These are phyloP conservation scores for Camelus bactrianus DNA, from an alignment of 2,113 vertebrate species.

Conservation along the genomic window DNA sequence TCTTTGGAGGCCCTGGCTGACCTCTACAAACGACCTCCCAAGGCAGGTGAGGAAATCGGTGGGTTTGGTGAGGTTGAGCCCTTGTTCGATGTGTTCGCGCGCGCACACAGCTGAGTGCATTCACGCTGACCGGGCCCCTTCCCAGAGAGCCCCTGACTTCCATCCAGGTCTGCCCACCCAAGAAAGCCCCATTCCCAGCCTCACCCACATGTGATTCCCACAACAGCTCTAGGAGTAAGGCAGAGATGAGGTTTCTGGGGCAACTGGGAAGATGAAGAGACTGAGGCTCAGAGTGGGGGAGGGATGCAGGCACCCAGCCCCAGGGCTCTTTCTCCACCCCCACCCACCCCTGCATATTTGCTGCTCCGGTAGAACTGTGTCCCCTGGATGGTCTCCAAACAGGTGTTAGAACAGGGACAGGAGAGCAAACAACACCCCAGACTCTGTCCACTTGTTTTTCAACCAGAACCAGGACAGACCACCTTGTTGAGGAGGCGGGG, in stretches of 20 bases:
- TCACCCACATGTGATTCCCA: neutral
- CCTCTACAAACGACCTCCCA: constrained; percentile 70
- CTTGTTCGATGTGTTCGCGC: neutral
- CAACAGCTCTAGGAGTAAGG: neutral
- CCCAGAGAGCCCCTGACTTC: neutral
- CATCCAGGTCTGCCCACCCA: neutral
- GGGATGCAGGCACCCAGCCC: neutral
- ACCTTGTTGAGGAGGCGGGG: neutral
- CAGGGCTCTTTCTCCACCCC: neutral
- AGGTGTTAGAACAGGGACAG: constrained; percentile 11
- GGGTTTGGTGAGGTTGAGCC: constrained; percentile 84
- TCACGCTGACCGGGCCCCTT: neutral
- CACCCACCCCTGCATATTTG: neutral
- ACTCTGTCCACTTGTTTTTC: constrained; percentile 58
- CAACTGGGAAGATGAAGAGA: constrained; percentile 3
- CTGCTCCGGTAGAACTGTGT: constrained; percentile 60
- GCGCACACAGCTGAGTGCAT: neutral
- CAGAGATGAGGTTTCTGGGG: neutral
- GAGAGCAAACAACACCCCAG: neutral
- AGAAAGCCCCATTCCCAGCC: neutral
- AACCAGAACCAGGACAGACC: constrained; percentile 31
- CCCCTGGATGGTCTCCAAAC: constrained; percentile 42
- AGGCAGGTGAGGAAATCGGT: neutral
- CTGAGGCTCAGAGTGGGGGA: neutral
- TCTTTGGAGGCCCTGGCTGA: constrained; percentile 93